Evolutionary conservation across 1,140 invertebrate species (phyloP).

Genomic region (Periplaneta americana): DNA sequence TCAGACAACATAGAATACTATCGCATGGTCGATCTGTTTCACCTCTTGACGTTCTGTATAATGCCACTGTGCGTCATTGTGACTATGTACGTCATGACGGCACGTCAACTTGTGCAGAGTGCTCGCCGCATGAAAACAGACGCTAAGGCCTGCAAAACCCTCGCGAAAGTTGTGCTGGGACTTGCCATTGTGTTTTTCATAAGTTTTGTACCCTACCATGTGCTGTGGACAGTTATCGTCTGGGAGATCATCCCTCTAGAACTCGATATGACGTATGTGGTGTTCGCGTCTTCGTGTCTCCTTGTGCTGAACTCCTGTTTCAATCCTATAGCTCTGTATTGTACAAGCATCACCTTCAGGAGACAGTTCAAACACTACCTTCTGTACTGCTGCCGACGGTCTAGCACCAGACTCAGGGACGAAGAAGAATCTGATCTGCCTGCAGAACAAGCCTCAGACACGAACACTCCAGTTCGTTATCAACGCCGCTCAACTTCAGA

Average conservation of each 20-base stretch:
- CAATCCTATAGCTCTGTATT: background rate
- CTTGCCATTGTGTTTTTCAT: background rate
- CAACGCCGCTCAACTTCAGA: background rate
- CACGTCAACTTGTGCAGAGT: background rate
- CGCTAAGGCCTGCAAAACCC: background rate
- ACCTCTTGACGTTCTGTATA: background rate
- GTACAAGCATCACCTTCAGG: background rate
- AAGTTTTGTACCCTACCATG: background rate
- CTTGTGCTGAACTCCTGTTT: background rate
- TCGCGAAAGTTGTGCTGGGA: background rate
- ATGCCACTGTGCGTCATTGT: background rate
- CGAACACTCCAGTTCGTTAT: background rate
- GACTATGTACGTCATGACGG: background rate
- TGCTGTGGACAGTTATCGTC: background rate
- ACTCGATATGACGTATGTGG: background rate
- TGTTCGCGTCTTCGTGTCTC: background rate
- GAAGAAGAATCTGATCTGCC: background rate
- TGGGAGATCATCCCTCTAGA: background rate
- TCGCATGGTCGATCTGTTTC: background rate
- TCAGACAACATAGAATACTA: background rate
- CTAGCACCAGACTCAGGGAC: background rate
- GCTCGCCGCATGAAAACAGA: background rate
- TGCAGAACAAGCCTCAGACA: background rate
- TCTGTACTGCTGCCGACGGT: background rate
- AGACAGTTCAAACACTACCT: background rate